phyloP scores from a whole-genome alignment of 1,140 invertebrate species.

The Formica selysi region DNA sequence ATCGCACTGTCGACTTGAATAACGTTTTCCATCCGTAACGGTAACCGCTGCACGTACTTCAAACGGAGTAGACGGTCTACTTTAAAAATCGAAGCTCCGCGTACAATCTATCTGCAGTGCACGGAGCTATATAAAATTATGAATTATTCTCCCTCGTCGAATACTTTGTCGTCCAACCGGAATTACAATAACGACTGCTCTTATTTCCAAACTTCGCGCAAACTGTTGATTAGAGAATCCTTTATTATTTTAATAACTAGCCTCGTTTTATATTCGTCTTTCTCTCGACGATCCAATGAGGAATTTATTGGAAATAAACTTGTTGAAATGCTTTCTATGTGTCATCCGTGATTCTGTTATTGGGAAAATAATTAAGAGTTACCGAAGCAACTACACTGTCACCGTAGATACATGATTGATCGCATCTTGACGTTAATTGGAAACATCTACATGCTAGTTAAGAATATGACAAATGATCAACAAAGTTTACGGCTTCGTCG shows the following conservation, averaged over 20 bases:
- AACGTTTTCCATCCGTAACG: constrained; percentile 18
- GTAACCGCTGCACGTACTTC: constrained; percentile 30
- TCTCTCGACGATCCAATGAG: background rate
- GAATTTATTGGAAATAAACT: background rate
- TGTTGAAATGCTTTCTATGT: background rate
- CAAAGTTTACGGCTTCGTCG: background rate
- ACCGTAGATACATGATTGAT: background rate
- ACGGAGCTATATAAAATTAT: constrained; percentile 32
- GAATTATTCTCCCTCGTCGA: constrained; percentile 28
- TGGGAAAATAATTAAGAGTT: constrained; percentile 7
- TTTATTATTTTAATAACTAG: constrained; percentile 18
- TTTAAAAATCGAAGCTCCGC: constrained; percentile 48
- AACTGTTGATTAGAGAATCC: constrained; percentile 11
- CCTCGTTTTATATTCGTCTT: background rate
- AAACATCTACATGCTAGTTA: background rate
- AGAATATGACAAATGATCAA: constrained; percentile 19
- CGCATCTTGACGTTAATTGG: constrained; percentile 20
- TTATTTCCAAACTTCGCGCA: constrained; percentile 8
- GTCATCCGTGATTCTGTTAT: background rate
- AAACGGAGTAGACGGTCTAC: constrained; percentile 33
- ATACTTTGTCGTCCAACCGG: background rate
- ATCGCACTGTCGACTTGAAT: constrained; percentile 28
- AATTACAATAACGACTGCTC: constrained; percentile 24
- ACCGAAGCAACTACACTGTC: background rate
- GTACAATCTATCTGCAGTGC: background rate